Percentiles rank a stretch among this genome's conserved stretches.
phyloP scores from a whole-genome alignment of 2,888 invertebrate species.

The Merodon equestris region DNA sequence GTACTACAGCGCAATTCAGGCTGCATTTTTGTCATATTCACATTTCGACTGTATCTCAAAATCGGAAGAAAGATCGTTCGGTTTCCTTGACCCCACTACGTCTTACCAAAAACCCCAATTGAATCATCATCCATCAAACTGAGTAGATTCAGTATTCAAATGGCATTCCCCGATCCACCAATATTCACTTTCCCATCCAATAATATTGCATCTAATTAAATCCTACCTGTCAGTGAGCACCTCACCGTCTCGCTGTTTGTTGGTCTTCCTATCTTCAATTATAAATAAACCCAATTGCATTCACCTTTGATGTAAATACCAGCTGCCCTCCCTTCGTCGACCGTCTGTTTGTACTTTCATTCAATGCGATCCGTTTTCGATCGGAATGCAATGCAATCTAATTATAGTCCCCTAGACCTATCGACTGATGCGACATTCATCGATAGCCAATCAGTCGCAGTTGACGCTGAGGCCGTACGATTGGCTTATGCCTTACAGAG shows the following conservation, averaged over 20 bases:
- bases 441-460: constrained; percentile 44
- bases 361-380: constrained; percentile 48
- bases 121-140: no score
- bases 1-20: no score
- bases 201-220: neutral
- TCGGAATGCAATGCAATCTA: constrained; percentile 62
- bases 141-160: no score
- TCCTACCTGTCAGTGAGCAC: neutral
- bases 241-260: neutral
- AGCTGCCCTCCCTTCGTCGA: constrained; percentile 4
- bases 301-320: constrained; percentile 24
- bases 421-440: constrained; percentile 58
- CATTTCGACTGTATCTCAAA: no score
- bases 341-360: neutral
- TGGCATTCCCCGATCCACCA: neutral
- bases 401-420: constrained; percentile 52
- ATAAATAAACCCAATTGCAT: constrained; percentile 40
- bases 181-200: constrained; percentile 9
- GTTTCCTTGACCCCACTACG: no score
- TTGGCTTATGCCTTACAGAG: constrained; percentile 24
- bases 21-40: no score
- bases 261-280: constrained; percentile 8
- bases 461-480: neutral
- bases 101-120: no score
- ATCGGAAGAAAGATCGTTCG: no score